Percentiles rank a stretch among this genome's conserved stretches.
Evolutionary conservation across 1,140 invertebrate species (phyloP).

Genomic region (Vollenhovia emeryi): DNA sequence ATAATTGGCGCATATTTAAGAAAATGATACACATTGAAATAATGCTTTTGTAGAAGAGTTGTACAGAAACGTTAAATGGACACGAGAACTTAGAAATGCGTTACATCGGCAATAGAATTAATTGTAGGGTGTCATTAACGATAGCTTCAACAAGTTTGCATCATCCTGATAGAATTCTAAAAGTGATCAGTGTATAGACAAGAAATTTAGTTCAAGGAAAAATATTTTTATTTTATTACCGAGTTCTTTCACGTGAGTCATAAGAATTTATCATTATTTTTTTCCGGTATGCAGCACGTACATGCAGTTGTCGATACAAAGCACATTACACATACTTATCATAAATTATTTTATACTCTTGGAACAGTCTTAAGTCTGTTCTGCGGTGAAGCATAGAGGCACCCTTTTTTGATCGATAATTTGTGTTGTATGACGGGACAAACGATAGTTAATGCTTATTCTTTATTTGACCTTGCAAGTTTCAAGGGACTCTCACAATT

Average conservation of each 20-base stretch:
- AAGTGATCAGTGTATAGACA: not conserved
- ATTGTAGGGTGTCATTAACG: not conserved
- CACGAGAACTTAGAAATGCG: not conserved
- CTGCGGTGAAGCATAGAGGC: not conserved
- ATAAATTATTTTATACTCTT: slow-evolving; percentile 22
- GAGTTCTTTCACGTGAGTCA: not conserved
- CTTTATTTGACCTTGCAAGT: not conserved
- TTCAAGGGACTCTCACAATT: not conserved
- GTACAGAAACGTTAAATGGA: not conserved
- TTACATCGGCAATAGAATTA: not conserved
- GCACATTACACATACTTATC: not conserved
- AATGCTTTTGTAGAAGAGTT: not conserved
- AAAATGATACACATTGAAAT: slow-evolving; percentile 9
- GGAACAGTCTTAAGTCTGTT: not conserved
- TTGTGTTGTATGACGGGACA: not conserved
- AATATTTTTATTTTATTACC: not conserved
- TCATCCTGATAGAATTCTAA: not conserved
- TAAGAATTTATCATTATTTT: slow-evolving; percentile 5
- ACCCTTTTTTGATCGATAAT: slow-evolving; percentile 24
- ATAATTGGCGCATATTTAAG: not conserved
- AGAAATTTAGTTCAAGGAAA: not conserved
- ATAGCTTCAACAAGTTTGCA: not conserved
- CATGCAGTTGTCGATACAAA: not conserved
- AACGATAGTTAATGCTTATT: not conserved
- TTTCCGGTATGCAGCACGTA: not conserved